These are phyloP conservation scores for Aricia artaxerxes DNA, from an alignment of 2,888 invertebrate species.

Conservation along the genomic window DNA sequence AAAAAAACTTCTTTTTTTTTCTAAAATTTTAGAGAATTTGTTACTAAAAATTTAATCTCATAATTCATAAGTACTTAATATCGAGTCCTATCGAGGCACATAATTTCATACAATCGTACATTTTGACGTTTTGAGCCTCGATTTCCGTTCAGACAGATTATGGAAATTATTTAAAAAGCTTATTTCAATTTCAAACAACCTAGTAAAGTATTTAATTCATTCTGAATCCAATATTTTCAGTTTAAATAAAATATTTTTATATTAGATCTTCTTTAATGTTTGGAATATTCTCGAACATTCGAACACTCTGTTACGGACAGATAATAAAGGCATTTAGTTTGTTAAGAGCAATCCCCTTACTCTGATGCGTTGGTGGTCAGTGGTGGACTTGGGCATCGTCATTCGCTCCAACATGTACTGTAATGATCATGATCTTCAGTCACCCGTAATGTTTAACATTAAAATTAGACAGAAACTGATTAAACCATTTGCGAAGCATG, in stretches of 20 bases:
- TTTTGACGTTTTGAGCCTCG: too few relatives aligned
- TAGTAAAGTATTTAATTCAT: not conserved
- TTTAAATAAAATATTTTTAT: not conserved
- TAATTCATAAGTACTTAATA: too few relatives aligned
- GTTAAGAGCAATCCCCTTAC: constrained; percentile 84
- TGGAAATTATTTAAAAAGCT: too few relatives aligned
- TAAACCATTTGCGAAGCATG: too few relatives aligned
- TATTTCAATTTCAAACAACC: too few relatives aligned
- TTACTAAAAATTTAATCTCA: too few relatives aligned
- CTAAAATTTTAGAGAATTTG: too few relatives aligned
- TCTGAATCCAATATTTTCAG: not conserved
- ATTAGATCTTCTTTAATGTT: not conserved
- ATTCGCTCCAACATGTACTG: constrained; percentile 95
- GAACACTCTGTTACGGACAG: not conserved
- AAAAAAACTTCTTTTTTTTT: not conserved
- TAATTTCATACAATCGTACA: too few relatives aligned
- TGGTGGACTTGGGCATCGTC: constrained; percentile 91
- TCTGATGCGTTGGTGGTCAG: constrained; percentile 93
- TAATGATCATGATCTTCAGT: constrained; percentile 74
- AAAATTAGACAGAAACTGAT: not conserved
- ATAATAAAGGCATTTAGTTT: constrained; percentile 64
- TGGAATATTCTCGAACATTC: not conserved
- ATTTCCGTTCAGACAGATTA: too few relatives aligned
- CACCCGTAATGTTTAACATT: constrained; percentile 31
- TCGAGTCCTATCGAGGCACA: too few relatives aligned